These are phyloP conservation scores for Lampropteryx suffumata DNA, from an alignment of 2,888 invertebrate species.

Conservation along the genomic window DNA sequence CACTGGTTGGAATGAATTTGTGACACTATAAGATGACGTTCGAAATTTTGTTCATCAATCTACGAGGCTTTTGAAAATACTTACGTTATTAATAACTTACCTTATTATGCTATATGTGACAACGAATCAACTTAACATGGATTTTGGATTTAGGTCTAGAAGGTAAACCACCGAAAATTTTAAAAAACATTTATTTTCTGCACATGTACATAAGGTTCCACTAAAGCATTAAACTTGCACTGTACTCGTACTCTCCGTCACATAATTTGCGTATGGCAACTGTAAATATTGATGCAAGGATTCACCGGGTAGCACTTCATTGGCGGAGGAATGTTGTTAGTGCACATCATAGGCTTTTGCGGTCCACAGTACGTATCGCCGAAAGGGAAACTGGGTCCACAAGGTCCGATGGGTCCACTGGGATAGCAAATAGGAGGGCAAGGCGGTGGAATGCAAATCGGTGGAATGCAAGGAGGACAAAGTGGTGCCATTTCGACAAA, in stretches of 20 bases:
- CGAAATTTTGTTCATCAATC: too few relatives aligned
- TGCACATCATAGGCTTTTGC: conserved; percentile 40
- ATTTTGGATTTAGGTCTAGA: too few relatives aligned
- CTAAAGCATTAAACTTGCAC: neutral
- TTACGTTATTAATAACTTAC: too few relatives aligned
- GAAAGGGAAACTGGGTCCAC: conserved; percentile 1
- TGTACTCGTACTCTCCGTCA: conserved; percentile 42
- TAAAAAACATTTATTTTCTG: conserved; percentile 2
- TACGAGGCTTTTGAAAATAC: too few relatives aligned
- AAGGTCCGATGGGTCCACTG: neutral
- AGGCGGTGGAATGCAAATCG: too few relatives aligned
- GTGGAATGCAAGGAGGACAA: conserved; percentile 18
- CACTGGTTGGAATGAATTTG: too few relatives aligned
- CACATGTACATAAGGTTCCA: neutral
- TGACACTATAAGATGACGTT: too few relatives aligned
- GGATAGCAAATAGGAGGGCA: too few relatives aligned
- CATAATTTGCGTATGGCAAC: conserved; percentile 74
- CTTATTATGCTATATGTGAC: too few relatives aligned
- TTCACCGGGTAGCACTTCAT: conserved; percentile 54
- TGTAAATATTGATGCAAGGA: conserved; percentile 76
- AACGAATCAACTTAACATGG: too few relatives aligned
- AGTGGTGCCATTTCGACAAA: conserved; percentile 33
- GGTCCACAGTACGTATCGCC: conserved; percentile 29
- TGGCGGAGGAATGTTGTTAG: conserved; percentile 44
- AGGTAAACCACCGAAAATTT: neutral